Base-by-base conservation (phyloP, 2,888 invertebrate species). In the Phyllotreta striolata region DNA sequence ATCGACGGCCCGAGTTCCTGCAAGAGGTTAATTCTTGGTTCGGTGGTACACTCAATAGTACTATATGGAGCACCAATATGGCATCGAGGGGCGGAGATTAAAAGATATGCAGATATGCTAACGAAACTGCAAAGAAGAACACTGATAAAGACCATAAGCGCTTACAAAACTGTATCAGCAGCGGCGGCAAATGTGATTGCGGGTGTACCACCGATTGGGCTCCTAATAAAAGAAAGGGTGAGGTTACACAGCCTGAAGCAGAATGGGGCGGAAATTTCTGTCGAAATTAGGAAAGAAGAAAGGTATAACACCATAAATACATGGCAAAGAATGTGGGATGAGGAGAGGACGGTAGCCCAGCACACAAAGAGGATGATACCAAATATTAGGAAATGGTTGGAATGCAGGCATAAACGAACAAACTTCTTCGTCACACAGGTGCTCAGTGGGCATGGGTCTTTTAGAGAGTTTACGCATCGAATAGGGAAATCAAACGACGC, bases 1-100 rank as follows among this genome's bases (percentile, higher is more conserved):
- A 44, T 44, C 10, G 44, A 14, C 12, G 10, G 44, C 14, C 44
- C n/a, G 12, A 10, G 44, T 10, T 6, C 14, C 44, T 6, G 44
- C 6, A 44, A 44, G 9, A 10, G 7, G 2, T 12, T 8, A 10
- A 10, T 10, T 6, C 44, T 44, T 1, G 6, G 14, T 4, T 10
- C 12, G 9, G 44, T 44, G 14, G 4, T 44, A 10, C 44, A 44
- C 2, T 44, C 44, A 3, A 44, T 44, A 12, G 12, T 44, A 44
- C 44, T 44, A 2, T 44, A 44, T 10, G 44, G 44, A 44, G 44
- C 44, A 1, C 44, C 44, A 44, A 14, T 44, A 10, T 44, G 44
- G 44, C 12, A 14, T 7, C 10, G 6, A 44, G 44, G 12, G 6
- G 12, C 14, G 12, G 14, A 10, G 12, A 9, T 44, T 6, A 44